phyloP scores from a whole-genome alignment of 2,797 vertebrate genomes.

The Todus mexicanus region DNA sequence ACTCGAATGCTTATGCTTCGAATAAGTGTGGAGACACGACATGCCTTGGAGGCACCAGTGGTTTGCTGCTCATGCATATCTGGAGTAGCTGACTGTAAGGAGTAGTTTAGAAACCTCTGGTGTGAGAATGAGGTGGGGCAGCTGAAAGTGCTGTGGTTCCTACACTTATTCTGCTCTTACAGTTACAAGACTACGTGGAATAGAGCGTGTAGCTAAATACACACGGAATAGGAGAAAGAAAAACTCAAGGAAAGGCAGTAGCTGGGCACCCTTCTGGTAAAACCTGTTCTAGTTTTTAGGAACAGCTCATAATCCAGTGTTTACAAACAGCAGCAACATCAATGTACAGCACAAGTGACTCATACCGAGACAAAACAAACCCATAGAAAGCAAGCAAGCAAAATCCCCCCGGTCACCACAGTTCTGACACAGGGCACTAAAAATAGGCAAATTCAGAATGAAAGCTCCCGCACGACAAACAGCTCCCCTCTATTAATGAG shows the following conservation, averaged over 20 bases:
- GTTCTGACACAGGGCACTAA: not conserved
- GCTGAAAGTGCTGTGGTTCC: slow-evolving; percentile 48
- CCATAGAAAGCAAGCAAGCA: not conserved
- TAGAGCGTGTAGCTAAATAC: not conserved
- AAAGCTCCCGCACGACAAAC: not conserved
- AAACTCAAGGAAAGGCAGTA: slow-evolving; percentile 19
- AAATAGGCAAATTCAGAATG: not conserved
- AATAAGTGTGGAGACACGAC: not conserved
- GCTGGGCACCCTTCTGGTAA: slow-evolving; percentile 54
- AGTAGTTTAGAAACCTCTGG: slow-evolving; percentile 42
- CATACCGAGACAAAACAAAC: not conserved
- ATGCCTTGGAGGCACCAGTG: not conserved
- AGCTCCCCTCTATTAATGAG: not conserved
- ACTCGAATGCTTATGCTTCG: not conserved
- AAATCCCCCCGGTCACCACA: slow-evolving; percentile 4
- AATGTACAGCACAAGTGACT: not conserved
- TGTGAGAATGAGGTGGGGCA: slow-evolving; percentile 35
- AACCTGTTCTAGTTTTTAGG: not conserved
- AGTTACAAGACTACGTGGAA: slow-evolving; percentile 57
- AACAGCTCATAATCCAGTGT: slow-evolving; percentile 22
- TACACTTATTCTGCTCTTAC: not conserved
- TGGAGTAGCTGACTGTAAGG: slow-evolving; percentile 20
- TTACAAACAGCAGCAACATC: slow-evolving; percentile 50
- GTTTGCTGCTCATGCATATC: slow-evolving; percentile 28
- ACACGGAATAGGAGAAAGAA: not conserved